These are phyloP conservation scores for Ricordea florida DNA, from an alignment of 92 coral and sea anemone genomes.

Conservation along the genomic window DNA sequence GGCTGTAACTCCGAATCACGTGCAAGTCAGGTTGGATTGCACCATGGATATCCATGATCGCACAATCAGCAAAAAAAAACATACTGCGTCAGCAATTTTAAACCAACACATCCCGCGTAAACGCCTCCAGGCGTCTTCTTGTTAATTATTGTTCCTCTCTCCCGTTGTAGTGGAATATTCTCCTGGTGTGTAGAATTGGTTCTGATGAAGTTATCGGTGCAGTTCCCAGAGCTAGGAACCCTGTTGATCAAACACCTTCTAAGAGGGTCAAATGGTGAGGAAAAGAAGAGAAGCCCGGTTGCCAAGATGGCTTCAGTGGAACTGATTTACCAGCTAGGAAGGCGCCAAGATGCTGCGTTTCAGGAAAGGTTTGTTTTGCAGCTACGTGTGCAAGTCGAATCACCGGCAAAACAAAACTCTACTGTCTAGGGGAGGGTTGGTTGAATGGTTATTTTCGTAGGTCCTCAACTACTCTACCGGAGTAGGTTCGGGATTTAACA, in stretches of 20 bases:
- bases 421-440: too few species aligned
- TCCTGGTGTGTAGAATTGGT: slow-evolving; percentile 87
- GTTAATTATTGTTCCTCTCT: background rate
- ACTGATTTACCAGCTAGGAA: slow-evolving; percentile 87
- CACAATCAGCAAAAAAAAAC: too few species aligned
- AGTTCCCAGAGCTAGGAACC: slow-evolving; percentile 76
- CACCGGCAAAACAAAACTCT: too few species aligned
- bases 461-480: too few species aligned
- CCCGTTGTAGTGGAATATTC: slow-evolving; percentile 54
- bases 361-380: slow-evolving; percentile 60
- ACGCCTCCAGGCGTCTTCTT: too few species aligned
- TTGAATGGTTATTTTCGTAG: too few species aligned
- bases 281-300: slow-evolving; percentile 37
- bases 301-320: slow-evolving; percentile 79
- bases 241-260: slow-evolving; percentile 71
- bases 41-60: too few species aligned
- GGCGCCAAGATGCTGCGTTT: slow-evolving; percentile 59
- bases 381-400: background rate
- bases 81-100: too few species aligned
- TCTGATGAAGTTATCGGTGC: slow-evolving; percentile 73
- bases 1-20: too few species aligned
- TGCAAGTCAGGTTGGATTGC: too few species aligned
- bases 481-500: too few species aligned
- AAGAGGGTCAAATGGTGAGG: slow-evolving; percentile 48
- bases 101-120: too few species aligned